These are phyloP conservation scores for Lagocephalus sceleratus DNA, from an alignment of 2,797 vertebrate genomes.

Conservation along the genomic window DNA sequence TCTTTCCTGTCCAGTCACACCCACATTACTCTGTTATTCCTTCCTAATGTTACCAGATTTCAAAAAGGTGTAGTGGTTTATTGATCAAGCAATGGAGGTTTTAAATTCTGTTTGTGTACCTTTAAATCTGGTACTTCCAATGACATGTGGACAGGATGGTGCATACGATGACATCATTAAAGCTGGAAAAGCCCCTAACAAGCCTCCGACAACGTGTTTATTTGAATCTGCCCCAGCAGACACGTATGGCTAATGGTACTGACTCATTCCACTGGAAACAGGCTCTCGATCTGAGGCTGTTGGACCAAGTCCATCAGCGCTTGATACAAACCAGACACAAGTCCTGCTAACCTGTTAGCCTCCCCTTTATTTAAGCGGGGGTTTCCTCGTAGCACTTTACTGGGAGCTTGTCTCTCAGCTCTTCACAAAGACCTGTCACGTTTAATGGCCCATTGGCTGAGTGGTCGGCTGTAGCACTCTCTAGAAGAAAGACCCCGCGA, in stretches of 20 bases:
- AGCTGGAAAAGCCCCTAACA: constrained; percentile 35
- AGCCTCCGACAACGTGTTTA: constrained; percentile 41
- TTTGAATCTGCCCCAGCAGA: constrained; percentile 23
- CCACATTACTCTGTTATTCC: no score
- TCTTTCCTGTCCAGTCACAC: no score
- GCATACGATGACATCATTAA: constrained; percentile 38
- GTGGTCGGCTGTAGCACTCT: constrained; percentile 73
- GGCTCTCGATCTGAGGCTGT: constrained; percentile 53
- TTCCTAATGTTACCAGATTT: no score
- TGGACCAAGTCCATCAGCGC: constrained; percentile 43
- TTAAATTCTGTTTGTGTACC: not conserved
- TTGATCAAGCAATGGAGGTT: not conserved
- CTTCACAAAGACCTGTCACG: constrained; percentile 80
- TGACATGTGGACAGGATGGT: not conserved
- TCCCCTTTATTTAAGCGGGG: constrained; percentile 43
- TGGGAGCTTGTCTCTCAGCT: constrained; percentile 55
- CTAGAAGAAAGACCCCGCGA: constrained; percentile 68
- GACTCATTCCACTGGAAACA: constrained; percentile 50
- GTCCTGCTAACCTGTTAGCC: constrained; percentile 56
- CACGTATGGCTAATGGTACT: constrained; percentile 34
- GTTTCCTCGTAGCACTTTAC: constrained; percentile 61
- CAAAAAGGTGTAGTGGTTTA: no score
- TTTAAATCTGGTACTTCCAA: no score
- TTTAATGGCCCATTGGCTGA: constrained; percentile 81
- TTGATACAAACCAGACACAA: constrained; percentile 72